Conservation (phyloP, 1,140 invertebrate species). For the Oncopeltus fasciatus region DNA sequence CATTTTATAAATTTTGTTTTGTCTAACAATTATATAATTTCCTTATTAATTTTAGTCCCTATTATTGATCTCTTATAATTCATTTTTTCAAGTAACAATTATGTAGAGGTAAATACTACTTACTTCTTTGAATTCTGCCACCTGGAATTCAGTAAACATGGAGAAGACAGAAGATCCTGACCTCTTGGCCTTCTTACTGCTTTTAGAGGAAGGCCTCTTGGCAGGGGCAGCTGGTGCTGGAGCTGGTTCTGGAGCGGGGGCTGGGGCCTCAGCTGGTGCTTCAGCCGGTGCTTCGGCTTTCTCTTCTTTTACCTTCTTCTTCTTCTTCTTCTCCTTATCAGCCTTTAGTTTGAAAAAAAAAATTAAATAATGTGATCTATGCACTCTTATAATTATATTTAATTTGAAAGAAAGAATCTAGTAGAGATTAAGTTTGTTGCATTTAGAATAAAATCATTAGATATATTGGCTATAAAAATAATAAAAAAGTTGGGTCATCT, state of each 20-base stretch:
- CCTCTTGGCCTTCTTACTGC: slow-evolving; percentile 52
- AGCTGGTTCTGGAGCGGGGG: slow-evolving; percentile 37
- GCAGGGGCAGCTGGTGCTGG: slow-evolving; percentile 40
- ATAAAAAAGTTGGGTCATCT: too few relatives aligned
- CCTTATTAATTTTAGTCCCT: too few relatives aligned
- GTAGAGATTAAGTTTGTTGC: not conserved
- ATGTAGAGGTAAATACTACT: too few relatives aligned
- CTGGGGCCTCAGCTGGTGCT: slow-evolving; percentile 32
- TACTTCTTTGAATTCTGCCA: slow-evolving; percentile 91
- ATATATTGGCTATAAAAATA: too few relatives aligned
- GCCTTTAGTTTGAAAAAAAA: too few relatives aligned
- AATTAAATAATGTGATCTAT: too few relatives aligned
- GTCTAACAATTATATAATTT: too few relatives aligned
- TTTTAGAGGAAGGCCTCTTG: slow-evolving; percentile 38
- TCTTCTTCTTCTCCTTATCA: slow-evolving; percentile 69
- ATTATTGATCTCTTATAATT: too few relatives aligned
- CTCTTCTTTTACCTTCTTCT: slow-evolving; percentile 44
- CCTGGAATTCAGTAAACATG: slow-evolving; percentile 87
- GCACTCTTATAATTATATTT: too few relatives aligned
- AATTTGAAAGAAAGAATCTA: too few relatives aligned
- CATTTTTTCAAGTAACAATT: too few relatives aligned
- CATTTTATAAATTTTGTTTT: too few relatives aligned
- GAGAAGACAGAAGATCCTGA: slow-evolving; percentile 88
- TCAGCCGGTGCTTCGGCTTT: slow-evolving; percentile 38
- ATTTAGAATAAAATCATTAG: not conserved